Percentiles rank a stretch among this genome's conserved stretches.
These are phyloP conservation scores for Drosophila dunni DNA, from an alignment of 1,140 invertebrate genomes.

Conservation along the genomic window DNA sequence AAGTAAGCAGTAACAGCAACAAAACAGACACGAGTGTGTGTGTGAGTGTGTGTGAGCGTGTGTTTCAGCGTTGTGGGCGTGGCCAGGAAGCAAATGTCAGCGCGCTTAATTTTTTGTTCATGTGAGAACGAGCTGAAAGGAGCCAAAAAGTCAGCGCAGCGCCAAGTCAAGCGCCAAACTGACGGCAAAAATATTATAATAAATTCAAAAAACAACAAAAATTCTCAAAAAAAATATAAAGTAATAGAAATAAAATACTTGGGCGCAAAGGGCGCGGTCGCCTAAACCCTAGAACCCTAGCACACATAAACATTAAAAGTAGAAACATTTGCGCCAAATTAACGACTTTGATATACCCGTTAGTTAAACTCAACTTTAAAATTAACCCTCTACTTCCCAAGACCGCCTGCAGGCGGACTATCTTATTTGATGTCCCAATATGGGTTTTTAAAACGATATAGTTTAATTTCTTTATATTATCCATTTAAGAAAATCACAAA, in stretches of 20 bases:
- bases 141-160: constrained; percentile 34
- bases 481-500: too few species aligned
- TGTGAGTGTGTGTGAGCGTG: background rate
- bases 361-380: too few species aligned
- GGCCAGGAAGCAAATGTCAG: constrained; percentile 54
- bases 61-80: constrained; percentile 22
- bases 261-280: constrained; percentile 25
- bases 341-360: too few species aligned
- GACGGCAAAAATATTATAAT: constrained; percentile 65
- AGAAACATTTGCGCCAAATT: too few species aligned
- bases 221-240: background rate
- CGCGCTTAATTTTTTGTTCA: constrained; percentile 46
- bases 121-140: constrained; percentile 27
- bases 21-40: constrained; percentile 27
- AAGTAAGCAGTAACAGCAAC: too few species aligned
- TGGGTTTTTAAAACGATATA: too few species aligned
- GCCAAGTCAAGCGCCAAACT: constrained; percentile 30
- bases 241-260: constrained; percentile 19
- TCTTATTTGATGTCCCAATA: too few species aligned
- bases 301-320: constrained; percentile 18
- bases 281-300: constrained; percentile 8
- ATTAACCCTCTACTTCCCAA: too few species aligned
- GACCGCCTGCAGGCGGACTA: too few species aligned
- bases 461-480: too few species aligned
- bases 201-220: constrained; percentile 57